Evolutionary conservation across 2,888 invertebrate genomes (phyloP).

Genomic region (Galerucella pusilla): DNA sequence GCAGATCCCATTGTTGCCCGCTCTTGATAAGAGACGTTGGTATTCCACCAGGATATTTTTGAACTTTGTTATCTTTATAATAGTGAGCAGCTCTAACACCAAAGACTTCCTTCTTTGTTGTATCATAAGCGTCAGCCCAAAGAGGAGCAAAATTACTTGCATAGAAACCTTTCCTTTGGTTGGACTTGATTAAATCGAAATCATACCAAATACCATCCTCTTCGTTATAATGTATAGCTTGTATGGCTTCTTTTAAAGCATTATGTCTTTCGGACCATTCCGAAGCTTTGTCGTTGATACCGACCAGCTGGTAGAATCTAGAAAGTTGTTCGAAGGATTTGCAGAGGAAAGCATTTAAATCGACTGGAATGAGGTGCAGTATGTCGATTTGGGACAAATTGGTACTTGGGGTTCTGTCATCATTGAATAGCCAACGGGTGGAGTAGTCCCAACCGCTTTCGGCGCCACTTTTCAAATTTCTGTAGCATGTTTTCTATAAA

Average conservation of each 20-base stretch:
- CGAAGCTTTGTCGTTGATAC: constrained; percentile 65
- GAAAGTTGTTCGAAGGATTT: constrained; percentile 75
- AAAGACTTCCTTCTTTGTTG: constrained; percentile 55
- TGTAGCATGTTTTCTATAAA: constrained; percentile 50
- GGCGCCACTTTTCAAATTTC: constrained; percentile 65
- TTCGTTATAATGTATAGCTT: constrained; percentile 79
- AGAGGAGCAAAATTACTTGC: constrained; percentile 80
- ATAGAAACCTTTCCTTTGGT: constrained; percentile 74
- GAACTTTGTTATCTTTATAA: constrained; percentile 59
- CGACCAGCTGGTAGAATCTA: constrained; percentile 69
- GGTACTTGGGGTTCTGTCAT: constrained; percentile 68
- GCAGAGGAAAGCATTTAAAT: constrained; percentile 82
- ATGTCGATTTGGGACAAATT: constrained; percentile 74
- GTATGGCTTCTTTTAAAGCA: constrained; percentile 72
- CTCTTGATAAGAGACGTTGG: constrained; percentile 74
- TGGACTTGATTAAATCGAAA: constrained; percentile 71
- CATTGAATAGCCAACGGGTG: constrained; percentile 78
- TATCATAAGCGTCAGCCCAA: constrained; percentile 69
- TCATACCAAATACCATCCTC: constrained; percentile 85
- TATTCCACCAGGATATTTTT: constrained; percentile 68
- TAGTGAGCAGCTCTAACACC: constrained; percentile 69
- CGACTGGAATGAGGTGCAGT: constrained; percentile 80
- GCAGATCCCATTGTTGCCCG: constrained; percentile 84
- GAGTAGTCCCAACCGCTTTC: constrained; percentile 93
- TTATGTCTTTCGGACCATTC: constrained; percentile 69